A percentile compares a stretch with the other conserved stretches of the same genome.
Evolutionary conservation across 2,113 vertebrate genomes (phyloP).

Genomic region (Caracal caracal): DNA sequence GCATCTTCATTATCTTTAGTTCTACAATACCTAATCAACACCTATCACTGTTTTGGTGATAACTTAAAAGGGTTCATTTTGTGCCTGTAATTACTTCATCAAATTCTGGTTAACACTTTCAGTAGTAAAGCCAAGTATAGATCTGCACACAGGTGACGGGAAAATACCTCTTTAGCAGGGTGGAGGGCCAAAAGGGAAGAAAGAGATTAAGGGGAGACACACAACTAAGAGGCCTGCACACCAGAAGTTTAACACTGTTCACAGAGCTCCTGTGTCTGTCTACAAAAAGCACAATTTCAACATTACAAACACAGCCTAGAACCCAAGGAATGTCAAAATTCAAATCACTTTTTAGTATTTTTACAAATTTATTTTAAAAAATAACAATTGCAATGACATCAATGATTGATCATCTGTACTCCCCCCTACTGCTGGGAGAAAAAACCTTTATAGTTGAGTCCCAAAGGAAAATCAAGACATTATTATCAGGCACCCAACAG

Average conservation of each 20-base stretch:
- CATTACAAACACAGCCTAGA: background rate
- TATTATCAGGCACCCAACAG: conserved; percentile 61
- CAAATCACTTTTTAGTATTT: conserved; percentile 64
- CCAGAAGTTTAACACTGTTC: background rate
- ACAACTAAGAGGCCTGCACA: background rate
- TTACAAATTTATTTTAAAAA: conserved; percentile 82
- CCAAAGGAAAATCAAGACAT: conserved; percentile 77
- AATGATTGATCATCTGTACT: conserved; percentile 71
- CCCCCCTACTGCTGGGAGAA: conserved; percentile 28
- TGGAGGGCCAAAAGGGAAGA: background rate
- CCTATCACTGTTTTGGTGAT: background rate
- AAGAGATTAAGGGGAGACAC: background rate
- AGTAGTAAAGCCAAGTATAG: background rate
- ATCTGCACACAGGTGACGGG: background rate
- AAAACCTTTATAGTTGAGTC: conserved; percentile 49
- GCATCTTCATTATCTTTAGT: background rate
- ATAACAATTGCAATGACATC: conserved; percentile 77
- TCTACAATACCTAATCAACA: background rate
- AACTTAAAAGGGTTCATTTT: background rate
- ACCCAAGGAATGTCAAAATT: background rate
- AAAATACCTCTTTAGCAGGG: background rate
- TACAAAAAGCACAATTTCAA: background rate
- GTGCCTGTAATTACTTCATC: background rate
- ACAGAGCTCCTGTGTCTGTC: background rate
- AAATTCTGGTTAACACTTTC: background rate